Conservation (phyloP, 2,797 vertebrate genomes). For the Cossypha caffra region DNA sequence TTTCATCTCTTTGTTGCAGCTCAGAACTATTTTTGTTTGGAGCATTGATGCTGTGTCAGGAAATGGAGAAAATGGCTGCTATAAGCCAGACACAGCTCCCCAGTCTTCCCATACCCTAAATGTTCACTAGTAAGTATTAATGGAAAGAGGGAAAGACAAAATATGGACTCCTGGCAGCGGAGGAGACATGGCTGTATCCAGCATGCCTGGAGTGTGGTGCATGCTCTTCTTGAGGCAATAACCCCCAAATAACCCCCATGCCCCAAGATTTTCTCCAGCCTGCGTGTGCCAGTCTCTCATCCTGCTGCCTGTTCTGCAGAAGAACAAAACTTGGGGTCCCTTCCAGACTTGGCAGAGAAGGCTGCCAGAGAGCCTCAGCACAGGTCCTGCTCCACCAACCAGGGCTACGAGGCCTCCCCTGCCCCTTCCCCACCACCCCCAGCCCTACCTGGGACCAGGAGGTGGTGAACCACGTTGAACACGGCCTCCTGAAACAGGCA, state of each 20-base stretch:
- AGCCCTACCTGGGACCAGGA: constrained; percentile 88
- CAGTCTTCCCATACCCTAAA: background rate
- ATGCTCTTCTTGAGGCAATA: background rate
- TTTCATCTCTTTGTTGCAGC: background rate
- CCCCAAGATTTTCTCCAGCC: background rate
- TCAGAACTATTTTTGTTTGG: background rate
- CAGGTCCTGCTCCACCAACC: background rate
- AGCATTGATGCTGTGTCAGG: background rate
- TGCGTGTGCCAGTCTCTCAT: rapidly evolving
- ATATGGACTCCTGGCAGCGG: background rate
- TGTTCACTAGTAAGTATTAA: background rate
- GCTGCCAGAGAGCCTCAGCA: background rate
- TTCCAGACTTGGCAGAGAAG: background rate
- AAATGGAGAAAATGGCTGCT: background rate
- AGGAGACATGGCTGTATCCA: rapidly evolving
- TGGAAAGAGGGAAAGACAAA: background rate
- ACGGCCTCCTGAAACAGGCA: constrained; percentile 84
- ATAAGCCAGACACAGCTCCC: background rate
- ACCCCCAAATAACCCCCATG: background rate
- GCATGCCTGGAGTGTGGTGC: background rate
- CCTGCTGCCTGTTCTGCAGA: background rate
- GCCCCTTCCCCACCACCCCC: background rate
- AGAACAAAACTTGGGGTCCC: background rate
- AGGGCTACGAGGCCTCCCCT: background rate
- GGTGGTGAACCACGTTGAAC: constrained; percentile 86